Evolutionary conservation across 2,797 vertebrate genomes (phyloP).

Genomic region (Muscicapa striata): DNA sequence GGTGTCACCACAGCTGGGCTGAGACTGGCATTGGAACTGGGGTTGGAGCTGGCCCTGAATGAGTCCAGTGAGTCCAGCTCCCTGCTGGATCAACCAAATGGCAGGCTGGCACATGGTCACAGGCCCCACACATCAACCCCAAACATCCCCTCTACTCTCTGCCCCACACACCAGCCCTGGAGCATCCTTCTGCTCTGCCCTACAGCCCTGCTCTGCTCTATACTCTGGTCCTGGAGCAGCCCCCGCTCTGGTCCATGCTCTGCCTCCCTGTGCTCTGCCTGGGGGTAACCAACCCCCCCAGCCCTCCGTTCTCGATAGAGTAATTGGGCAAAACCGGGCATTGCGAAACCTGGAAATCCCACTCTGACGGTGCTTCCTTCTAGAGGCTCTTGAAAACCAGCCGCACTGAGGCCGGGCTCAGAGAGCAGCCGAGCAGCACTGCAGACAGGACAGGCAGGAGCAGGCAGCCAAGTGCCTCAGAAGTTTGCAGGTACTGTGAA

Average conservation of each 20-base stretch:
- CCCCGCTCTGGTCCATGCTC: neutral
- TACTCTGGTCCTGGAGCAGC: neutral
- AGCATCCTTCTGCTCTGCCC: neutral
- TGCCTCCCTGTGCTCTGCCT: neutral
- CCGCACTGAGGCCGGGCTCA: rapidly evolving
- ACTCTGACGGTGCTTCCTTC: neutral
- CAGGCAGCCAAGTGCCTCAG: neutral
- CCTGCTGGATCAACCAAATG: neutral
- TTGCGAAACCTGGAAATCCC: constrained; percentile 56
- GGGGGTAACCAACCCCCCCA: neutral
- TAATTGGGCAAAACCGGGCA: neutral
- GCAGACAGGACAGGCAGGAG: neutral
- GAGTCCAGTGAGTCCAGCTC: neutral
- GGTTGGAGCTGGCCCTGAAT: neutral
- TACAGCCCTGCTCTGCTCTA: too few species aligned
- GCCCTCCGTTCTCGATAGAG: neutral
- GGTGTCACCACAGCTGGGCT: neutral
- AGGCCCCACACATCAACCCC: neutral
- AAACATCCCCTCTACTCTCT: neutral
- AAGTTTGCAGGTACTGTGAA: neutral
- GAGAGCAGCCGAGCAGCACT: neutral
- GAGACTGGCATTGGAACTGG: neutral
- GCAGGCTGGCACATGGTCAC: rapidly evolving
- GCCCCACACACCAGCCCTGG: too few species aligned
- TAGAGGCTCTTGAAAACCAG: constrained; percentile 17